Evolutionary conservation across 2,888 invertebrate species (phyloP).

Genomic region (Spisula subtruncata): DNA sequence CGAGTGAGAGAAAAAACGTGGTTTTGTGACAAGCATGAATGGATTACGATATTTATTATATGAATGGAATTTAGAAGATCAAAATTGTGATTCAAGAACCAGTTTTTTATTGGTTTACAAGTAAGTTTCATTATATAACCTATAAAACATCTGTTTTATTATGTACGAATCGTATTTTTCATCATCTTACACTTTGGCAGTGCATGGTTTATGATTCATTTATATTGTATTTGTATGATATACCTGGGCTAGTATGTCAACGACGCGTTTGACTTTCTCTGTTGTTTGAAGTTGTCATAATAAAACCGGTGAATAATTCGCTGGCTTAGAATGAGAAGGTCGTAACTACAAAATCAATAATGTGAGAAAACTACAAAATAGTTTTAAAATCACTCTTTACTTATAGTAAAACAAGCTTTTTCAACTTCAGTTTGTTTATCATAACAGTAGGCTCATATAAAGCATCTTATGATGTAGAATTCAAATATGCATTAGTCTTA

Average conservation of each 20-base stretch:
- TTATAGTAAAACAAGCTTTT: too few species aligned
- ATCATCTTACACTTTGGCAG: too few species aligned
- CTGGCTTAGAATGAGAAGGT: too few species aligned
- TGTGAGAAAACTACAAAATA: too few species aligned
- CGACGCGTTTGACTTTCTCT: not conserved
- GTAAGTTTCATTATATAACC: conserved; percentile 10
- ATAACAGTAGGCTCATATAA: too few species aligned
- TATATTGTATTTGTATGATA: not conserved
- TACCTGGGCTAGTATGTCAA: too few species aligned
- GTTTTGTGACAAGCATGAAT: not conserved
- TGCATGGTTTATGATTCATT: not conserved
- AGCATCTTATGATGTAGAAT: too few species aligned
- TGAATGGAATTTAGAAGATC: not conserved
- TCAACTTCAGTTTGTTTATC: too few species aligned
- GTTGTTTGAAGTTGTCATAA: conserved; percentile 1
- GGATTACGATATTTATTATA: not conserved
- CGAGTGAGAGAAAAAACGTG: conserved; percentile 6
- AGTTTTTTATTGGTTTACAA: not conserved
- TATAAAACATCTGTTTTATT: not conserved
- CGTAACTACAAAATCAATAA: too few species aligned
- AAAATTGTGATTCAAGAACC: not conserved
- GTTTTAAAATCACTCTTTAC: too few species aligned
- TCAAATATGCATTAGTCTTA: too few species aligned
- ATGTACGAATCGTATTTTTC: not conserved
- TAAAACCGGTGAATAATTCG: not conserved